phyloP scores from a whole-genome alignment of 2,113 vertebrate species.

The Nestor notabilis region DNA sequence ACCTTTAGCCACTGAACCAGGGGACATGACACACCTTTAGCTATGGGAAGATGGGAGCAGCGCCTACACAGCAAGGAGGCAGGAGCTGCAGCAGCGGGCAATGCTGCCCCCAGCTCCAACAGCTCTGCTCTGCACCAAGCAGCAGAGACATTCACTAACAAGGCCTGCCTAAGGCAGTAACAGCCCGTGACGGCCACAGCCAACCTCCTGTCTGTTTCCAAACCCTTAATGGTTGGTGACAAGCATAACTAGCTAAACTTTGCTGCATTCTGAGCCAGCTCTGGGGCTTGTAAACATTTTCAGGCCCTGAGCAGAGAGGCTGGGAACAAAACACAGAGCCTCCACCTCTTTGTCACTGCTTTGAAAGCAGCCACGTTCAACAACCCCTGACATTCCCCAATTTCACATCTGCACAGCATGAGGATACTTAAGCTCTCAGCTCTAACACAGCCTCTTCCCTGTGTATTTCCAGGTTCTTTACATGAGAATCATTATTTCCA shows the following conservation, averaged over 20 bases:
- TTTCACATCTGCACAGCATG: background rate
- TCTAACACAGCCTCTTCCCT: background rate
- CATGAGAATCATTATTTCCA: background rate
- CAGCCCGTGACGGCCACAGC: background rate
- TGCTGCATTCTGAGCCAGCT: background rate
- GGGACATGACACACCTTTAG: background rate
- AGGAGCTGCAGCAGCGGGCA: background rate
- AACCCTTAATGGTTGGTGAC: slow-evolving; percentile 19
- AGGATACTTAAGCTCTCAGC: background rate
- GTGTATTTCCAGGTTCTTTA: background rate
- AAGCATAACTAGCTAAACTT: slow-evolving; percentile 29
- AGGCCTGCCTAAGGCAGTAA: slow-evolving; percentile 5
- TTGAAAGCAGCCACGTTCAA: background rate
- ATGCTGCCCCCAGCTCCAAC: background rate
- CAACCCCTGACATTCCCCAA: background rate
- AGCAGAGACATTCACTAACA: background rate
- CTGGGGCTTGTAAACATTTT: slow-evolving; percentile 19
- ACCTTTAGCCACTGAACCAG: background rate
- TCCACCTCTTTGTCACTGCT: background rate
- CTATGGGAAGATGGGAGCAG: rapidly evolving
- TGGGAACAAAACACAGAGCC: background rate
- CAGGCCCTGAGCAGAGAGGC: background rate
- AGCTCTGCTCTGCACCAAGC: background rate
- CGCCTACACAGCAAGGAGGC: background rate
- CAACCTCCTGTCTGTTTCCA: background rate